Evolutionary conservation across 2,797 vertebrate species (phyloP).

Genomic region (Eidolon dupreanum): DNA sequence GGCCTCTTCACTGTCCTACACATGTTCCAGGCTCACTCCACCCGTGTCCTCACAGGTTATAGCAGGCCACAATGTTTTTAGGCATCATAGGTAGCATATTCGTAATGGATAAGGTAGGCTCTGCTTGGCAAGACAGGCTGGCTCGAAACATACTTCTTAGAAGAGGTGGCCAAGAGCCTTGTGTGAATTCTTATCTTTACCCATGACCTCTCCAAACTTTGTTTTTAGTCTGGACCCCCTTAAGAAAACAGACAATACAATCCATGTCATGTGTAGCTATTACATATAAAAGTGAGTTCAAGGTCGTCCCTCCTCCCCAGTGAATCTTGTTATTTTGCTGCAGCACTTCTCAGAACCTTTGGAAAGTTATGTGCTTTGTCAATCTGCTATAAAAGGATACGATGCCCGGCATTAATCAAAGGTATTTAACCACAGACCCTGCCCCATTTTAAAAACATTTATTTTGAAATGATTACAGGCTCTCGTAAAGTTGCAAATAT

Average conservation of each 20-base stretch:
- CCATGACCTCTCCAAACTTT: background rate
- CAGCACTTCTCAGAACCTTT: background rate
- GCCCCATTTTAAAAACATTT: background rate
- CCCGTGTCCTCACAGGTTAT: background rate
- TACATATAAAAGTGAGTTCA: background rate
- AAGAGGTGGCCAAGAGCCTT: background rate
- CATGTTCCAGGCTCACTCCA: accelerated
- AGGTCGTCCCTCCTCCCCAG: accelerated
- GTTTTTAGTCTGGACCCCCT: background rate
- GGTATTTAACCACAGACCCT: background rate
- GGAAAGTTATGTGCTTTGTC: background rate
- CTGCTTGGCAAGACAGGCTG: background rate
- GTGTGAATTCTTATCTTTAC: background rate
- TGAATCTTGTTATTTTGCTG: background rate
- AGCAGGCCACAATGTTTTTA: background rate
- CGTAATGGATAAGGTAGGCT: background rate
- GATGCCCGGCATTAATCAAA: background rate
- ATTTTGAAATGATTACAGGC: background rate
- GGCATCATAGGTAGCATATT: accelerated
- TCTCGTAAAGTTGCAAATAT: background rate
- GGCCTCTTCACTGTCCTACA: background rate
- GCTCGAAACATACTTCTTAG: background rate
- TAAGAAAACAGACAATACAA: background rate
- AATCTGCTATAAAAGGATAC: background rate
- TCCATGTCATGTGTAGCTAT: background rate